Evolutionary conservation across 2,888 invertebrate genomes (phyloP).

Genomic region (Hypena proboscidalis): DNA sequence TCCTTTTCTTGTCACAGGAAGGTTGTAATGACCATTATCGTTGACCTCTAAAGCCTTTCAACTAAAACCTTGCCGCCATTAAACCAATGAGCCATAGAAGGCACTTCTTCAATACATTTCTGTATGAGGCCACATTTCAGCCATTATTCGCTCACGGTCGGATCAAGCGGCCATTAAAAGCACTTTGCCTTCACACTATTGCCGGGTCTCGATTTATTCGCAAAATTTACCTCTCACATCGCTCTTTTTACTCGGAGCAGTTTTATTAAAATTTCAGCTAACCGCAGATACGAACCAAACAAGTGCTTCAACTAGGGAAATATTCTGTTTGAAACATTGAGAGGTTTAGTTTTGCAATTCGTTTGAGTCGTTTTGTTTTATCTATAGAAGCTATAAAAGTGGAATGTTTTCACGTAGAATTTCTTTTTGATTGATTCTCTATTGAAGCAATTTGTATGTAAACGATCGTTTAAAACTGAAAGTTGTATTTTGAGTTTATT

Average conservation of each 20-base stretch:
- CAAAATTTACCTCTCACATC: conserved; percentile 6
- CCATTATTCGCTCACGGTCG: conserved; percentile 8
- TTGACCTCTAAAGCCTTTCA: not conserved
- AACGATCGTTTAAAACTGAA: too few relatives aligned
- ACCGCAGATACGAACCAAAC: conserved; percentile 8
- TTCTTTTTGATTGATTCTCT: too few relatives aligned
- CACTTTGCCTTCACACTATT: conserved; percentile 11
- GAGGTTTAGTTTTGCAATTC: conserved; percentile 14
- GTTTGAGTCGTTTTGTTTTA: too few relatives aligned
- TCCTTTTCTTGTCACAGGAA: not conserved
- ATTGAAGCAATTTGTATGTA: too few relatives aligned
- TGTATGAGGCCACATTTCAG: conserved; percentile 3
- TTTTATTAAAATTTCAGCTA: conserved; percentile 23
- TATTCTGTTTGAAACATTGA: conserved; percentile 24
- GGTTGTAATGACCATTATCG: not conserved
- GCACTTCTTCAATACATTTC: conserved; percentile 7
- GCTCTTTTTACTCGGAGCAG: conserved; percentile 3
- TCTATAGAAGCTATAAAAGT: too few relatives aligned
- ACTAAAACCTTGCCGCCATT: conserved; percentile 5
- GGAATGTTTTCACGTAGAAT: too few relatives aligned
- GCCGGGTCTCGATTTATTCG: conserved; percentile 12
- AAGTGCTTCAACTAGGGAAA: conserved; percentile 11
- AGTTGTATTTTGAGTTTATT: too few relatives aligned
- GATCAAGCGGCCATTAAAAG: conserved; percentile 12
- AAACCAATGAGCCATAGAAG: conserved; percentile 8